Conservation (phyloP, 1,140 invertebrate genomes). For the Heliconius himera region DNA sequence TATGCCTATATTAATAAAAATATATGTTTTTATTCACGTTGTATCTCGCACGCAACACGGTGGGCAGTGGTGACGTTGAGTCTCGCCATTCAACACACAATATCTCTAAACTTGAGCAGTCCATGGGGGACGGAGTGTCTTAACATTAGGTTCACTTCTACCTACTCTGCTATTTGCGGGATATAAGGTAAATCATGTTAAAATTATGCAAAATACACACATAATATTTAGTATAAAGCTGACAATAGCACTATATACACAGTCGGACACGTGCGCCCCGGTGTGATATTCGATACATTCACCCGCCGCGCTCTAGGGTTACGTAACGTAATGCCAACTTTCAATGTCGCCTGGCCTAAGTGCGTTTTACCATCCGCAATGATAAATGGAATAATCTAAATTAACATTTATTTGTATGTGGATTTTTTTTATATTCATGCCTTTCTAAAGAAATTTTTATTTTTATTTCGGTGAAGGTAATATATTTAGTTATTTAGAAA, state of each 20-base stretch:
- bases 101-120: no score
- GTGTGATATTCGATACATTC: conserved; percentile 66
- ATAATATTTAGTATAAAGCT: conserved; percentile 1
- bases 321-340: conserved; percentile 76
- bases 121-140: no score
- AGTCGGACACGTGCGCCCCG: conserved; percentile 62
- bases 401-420: not conserved
- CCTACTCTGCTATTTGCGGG: no score
- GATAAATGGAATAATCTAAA: conserved; percentile 12
- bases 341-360: conserved; percentile 65
- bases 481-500: no score
- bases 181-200: not conserved
- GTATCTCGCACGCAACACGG: not conserved
- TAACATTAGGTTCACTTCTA: no score
- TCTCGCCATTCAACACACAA: no score
- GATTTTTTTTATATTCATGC: not conserved
- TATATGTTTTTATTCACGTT: not conserved
- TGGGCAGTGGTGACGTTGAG: no score
- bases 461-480: no score
- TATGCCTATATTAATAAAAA: no score
- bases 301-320: conserved; percentile 64
- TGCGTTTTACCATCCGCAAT: conserved; percentile 41
- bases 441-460: not conserved
- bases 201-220: not conserved
- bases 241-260: conserved; percentile 29